Conservation (phyloP, 2,797 vertebrate genomes). For the Chaenodraco wilsoni region DNA sequence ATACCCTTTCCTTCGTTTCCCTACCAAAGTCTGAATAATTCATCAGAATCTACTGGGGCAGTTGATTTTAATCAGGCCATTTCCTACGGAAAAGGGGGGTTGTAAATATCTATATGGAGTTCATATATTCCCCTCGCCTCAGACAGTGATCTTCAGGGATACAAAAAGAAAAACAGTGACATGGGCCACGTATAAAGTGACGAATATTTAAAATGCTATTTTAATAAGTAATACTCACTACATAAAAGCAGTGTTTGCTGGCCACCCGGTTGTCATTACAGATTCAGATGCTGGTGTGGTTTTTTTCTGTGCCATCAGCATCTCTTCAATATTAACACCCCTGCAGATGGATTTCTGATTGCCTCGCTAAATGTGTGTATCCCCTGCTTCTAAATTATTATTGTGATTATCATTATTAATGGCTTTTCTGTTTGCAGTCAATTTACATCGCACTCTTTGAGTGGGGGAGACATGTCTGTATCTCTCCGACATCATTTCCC, state of each 20-base stretch:
- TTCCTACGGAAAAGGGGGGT: conserved; percentile 65
- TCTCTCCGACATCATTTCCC: conserved; percentile 41
- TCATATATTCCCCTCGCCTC: conserved; percentile 49
- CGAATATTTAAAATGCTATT: conserved; percentile 85
- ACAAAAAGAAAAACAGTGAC: conserved; percentile 75
- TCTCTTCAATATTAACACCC: conserved; percentile 84
- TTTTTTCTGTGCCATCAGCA: conserved; percentile 79
- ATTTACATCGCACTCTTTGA: conserved; percentile 71
- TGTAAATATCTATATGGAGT: conserved; percentile 68
- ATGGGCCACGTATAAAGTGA: conserved; percentile 80
- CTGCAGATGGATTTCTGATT: conserved; percentile 83
- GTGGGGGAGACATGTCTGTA: conserved; percentile 35
- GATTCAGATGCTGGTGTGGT: conserved; percentile 70
- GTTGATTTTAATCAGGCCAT: conserved; percentile 82
- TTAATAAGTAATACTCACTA: conserved; percentile 85
- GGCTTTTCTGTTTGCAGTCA: conserved; percentile 76
- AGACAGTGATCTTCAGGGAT: conserved; percentile 63
- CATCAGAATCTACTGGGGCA: conserved; percentile 73
- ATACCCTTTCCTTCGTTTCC: conserved; percentile 79
- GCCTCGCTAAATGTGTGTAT: conserved; percentile 82
- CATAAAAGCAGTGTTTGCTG: conserved; percentile 83
- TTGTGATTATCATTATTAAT: conserved; percentile 82
- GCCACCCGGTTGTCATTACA: conserved; percentile 79
- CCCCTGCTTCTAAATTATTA: conserved; percentile 78
- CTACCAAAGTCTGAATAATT: conserved; percentile 81